Evolutionary conservation across 2,888 invertebrate species (phyloP).

Genomic region (Cephalotes varians): DNA sequence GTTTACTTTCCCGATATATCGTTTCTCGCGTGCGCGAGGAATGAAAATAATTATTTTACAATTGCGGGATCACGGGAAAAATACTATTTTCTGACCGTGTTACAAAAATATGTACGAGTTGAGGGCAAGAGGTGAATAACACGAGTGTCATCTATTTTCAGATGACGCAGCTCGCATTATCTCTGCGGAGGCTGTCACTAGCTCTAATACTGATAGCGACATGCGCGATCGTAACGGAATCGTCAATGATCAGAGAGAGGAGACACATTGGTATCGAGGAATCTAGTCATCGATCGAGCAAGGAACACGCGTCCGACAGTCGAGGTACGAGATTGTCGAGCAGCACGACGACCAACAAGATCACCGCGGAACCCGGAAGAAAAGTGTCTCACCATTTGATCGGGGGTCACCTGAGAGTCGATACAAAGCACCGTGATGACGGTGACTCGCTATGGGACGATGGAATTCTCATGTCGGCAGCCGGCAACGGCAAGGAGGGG

Average conservation of each 20-base stretch:
- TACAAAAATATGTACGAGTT: background rate
- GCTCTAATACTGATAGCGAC: slow-evolving; percentile 67
- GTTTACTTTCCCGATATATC: background rate
- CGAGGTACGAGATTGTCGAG: slow-evolving; percentile 61
- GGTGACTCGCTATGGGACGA: slow-evolving; percentile 84
- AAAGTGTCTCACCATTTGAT: slow-evolving; percentile 86
- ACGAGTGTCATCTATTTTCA: slow-evolving; percentile 59
- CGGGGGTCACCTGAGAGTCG: slow-evolving; percentile 89
- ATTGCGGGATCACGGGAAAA: background rate
- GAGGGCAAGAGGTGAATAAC: background rate
- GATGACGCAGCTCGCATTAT: slow-evolving; percentile 63
- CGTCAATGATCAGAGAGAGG: slow-evolving; percentile 63
- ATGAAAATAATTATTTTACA: background rate
- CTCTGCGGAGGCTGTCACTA: slow-evolving; percentile 62
- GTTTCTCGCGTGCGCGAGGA: background rate
- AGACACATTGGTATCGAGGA: slow-evolving; percentile 67
- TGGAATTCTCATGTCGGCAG: slow-evolving; percentile 90
- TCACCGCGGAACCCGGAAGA: slow-evolving; percentile 69
- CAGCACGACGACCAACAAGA: slow-evolving; percentile 72
- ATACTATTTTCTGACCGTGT: slow-evolving; percentile 2
- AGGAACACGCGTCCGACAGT: slow-evolving; percentile 23
- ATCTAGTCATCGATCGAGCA: slow-evolving; percentile 71
- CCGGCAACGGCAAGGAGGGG: slow-evolving; percentile 89
- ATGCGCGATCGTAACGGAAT: slow-evolving; percentile 58
- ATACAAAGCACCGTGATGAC: slow-evolving; percentile 69